Percentiles rank a stretch among this genome's conserved stretches.
Evolutionary conservation across 2,888 invertebrate genomes (phyloP).

Genomic region (Electrophaes corylata): DNA sequence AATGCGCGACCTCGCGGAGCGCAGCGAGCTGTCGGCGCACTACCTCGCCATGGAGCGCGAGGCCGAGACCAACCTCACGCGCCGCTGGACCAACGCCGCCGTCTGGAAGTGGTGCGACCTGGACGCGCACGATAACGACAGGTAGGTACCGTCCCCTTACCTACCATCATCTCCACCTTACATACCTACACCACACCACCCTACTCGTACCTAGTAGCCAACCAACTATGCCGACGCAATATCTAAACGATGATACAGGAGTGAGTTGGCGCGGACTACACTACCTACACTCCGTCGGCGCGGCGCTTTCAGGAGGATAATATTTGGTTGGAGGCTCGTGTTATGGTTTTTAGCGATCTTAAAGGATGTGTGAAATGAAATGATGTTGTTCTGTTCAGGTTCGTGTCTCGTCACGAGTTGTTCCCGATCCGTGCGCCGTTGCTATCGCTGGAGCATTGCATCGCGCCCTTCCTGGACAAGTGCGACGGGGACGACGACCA

Average conservation of each 20-base stretch:
- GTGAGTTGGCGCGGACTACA: too few relatives aligned
- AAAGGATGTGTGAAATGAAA: too few relatives aligned
- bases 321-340: too few relatives aligned
- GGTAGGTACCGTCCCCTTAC: slow-evolving; percentile 69
- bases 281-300: too few relatives aligned
- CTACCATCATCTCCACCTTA: background rate
- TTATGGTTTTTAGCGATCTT: too few relatives aligned
- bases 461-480: slow-evolving; percentile 96
- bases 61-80: slow-evolving; percentile 93
- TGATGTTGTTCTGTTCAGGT: slow-evolving; percentile 51
- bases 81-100: slow-evolving; percentile 95
- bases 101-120: slow-evolving; percentile 99
- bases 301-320: too few relatives aligned
- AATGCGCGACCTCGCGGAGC: slow-evolving; percentile 96
- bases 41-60: slow-evolving; percentile 94
- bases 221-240: too few relatives aligned
- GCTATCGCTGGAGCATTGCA: slow-evolving; percentile 98
- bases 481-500: slow-evolving; percentile 96
- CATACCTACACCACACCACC: too few relatives aligned
- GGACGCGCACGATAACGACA: slow-evolving; percentile 95
- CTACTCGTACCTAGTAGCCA: too few relatives aligned
- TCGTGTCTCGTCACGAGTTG: slow-evolving; percentile 96
- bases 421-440: slow-evolving; percentile 98
- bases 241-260: too few relatives aligned
- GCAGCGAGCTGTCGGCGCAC: slow-evolving; percentile 92